Base-by-base conservation (phyloP, 1,140 invertebrate genomes). In the Bombus waltoni region DNA sequence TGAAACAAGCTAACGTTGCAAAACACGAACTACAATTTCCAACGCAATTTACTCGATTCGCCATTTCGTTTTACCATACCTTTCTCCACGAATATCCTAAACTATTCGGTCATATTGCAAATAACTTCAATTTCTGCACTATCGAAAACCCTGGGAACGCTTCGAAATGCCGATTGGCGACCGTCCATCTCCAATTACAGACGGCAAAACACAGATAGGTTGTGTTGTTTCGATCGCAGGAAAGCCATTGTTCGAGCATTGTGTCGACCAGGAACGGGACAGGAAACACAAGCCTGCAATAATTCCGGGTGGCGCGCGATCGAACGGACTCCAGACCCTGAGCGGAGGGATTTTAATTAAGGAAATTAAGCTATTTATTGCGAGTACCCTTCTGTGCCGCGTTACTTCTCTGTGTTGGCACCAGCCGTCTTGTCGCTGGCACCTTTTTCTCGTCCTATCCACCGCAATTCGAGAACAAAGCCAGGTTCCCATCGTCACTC, bases 291-390 rank as follows among this genome's bases (percentile, higher is more conserved):
- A 15, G 47, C 32, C n/a, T 9, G n/a, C 32, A 66, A 68, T 68
- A 53, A 83, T 76, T 70, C 47, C 65, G 4, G 18, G 22, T 28
- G 53, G 8, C 66, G 77, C 11, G 18, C 44, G 25, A 80, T 47
- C 73, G 42, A 28, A 70, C 87, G 53, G n/a, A 32, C 28, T 28
- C 42, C 28, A 44, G 40, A 73, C 10, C 42, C 40, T 32, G 15
- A 11, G 40, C 18, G 75, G 66, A 82, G 66, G 86, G 85, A 90
- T 92, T 90, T 93, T 92, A 91, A 93, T 93, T 92, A 92, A 93
- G 89, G 84, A 92, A 93, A 93, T 93, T 92, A 92, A 92, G 91
- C 88, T 92, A 90, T 92, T 92, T 93, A 93, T 93, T 91, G 87
- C 81, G 82, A 79, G 59, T 77, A 68, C 74, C 83, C 78, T 68